Evolutionary conservation across 2,888 invertebrate genomes (phyloP), one percentile per base, ranked within the genome.

Genomic region (Lucinisca nassula): DNA sequence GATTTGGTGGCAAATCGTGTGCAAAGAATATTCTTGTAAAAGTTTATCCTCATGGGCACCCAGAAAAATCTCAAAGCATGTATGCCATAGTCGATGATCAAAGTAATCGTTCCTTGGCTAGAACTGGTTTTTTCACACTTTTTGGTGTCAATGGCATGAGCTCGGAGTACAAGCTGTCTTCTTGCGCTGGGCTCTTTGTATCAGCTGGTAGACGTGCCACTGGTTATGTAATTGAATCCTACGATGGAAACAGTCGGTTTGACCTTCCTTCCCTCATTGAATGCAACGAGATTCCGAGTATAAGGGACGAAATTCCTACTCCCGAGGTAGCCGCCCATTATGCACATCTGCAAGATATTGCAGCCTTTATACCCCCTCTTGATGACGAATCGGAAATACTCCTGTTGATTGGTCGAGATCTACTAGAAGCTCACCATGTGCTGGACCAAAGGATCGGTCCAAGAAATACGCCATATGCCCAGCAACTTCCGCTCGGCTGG

Each of bases 241-340:
- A 4, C 14, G 87, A 90, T 38, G 82, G 84, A 3, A 24, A n/a
- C 32, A 0, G 55, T n/a, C 38, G 70, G 0, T 61, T 87, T 6
- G 12, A 61, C 0, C 38, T 84, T 45, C 86, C 80, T 21, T 55
- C 35, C 3, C 35, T 90, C 6, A 58, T 80, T 0, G 90, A 90
- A 45, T 90, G 90, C 73, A n/a, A 79, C 1, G 45, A 78, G 17
- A 82, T 80, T 35, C 85, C 85, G 1, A 77, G 76, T 35, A 30
- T 45, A 35, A 35, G 80, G 21, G 45, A 67, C 14, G 85, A 90
- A 49, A 87, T 85, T n/a, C 79, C 87, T 3, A 81, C 84, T 10
- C 77, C 77, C 17, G 74, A 84, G 10, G 84, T 76, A 17, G 82
- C 75, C 1, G 3, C 2, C 30, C 14, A 40, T 17, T 61, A 72